Evolutionary conservation across 2,113 vertebrate genomes (phyloP), one percentile per base, ranked within the genome.

Genomic region (Athene cunicularia): DNA sequence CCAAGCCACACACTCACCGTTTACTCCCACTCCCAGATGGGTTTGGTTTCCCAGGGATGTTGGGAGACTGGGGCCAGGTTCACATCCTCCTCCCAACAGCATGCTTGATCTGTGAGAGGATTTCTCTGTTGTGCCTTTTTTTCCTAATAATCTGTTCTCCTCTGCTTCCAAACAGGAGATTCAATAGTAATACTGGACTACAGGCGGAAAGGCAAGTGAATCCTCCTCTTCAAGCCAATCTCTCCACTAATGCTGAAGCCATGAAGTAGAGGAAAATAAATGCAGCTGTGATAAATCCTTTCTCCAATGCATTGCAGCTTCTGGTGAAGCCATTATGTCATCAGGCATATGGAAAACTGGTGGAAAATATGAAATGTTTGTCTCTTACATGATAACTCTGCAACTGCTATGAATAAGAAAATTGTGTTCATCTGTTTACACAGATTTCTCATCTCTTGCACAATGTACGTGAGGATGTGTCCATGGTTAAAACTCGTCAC

Each of bases 191-290:
- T 95, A 49, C 45, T 91, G 93, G 97, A 95, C 90, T 91, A 92
- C 84, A 98, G 96, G 77, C 90, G 11, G 83, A 98, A 98, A 70
- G 88, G 90, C 91, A 97, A 97, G 70, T 98, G 93, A 98, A 82
- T 47, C 10, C 53, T 37, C 17, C 56, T 47, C 28, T 84, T 85
- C 91, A 75, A 86, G 86, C 93, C 93, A 35, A 52, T 49, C 21
- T 67, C 75, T 82, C 76, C 81, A 26, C 14, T 71, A 93, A 95
- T 41, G 32, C 93, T 92, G 90, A 94, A 95, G 81, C 50, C 86
- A 87, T 73, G 87, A 96, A 95, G 91, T 71, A 93, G 62, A 95
- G 60, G 89, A 98, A 98, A 94, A 97, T 88, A 97, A 97, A 92
- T 24, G 59, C 32, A 68, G 93, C 86, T 91, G 55, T 64, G 80